Evolutionary conservation across 2,888 invertebrate genomes (phyloP), one percentile per base, ranked within the genome.

Genomic region (Xanthostigma xanthostigma): DNA sequence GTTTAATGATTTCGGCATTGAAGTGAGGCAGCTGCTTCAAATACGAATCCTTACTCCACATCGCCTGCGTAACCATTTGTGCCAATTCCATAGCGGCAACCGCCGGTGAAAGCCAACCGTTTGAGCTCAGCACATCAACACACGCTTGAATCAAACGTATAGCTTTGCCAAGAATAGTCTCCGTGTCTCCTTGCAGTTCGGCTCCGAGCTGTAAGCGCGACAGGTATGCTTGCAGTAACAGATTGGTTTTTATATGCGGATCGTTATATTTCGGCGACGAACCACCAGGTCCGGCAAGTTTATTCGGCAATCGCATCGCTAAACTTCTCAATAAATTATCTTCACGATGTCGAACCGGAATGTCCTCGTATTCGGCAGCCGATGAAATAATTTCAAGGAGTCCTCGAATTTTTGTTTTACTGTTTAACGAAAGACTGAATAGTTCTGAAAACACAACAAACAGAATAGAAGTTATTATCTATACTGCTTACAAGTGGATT

Each of bases 41-140:
- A 63, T 96, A 95, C 0, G 94, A 92, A 70, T 98, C 98, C 67
- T 95, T 96, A 60, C 89, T 92, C 95, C 97, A 98, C 95, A 98
- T 95, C 9, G 97, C 97, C 69, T 99, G 98, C 0, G 98, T 98
- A 2, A 93, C 90, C 97, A 98, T 99, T 71, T 98, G 98, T 0
- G 97, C 94, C 60, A 99, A 73, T 69, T 98, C 98, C 98, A 99
- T 99, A 59, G 97, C 96, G 13, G 96, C 94, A 39, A 99, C 90
- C 4, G 97, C 98, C 0, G 98, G 97, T 0, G 92, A 84, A 45
- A 99, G 73, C 98, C 98, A 99, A 36, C 98, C 97, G 59, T 95
- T 96, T 41, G 92, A 92, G 63, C 86, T 88, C 37, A 94, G 68
- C 9, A 94, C 93, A 67, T 94, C 79, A 35, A 98, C 97, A 66